A percentile compares a stretch with the other conserved stretches of the same genome.
These are phyloP conservation scores for Zele albiditarsus DNA, from an alignment of 2,888 invertebrate species.

Conservation along the genomic window DNA sequence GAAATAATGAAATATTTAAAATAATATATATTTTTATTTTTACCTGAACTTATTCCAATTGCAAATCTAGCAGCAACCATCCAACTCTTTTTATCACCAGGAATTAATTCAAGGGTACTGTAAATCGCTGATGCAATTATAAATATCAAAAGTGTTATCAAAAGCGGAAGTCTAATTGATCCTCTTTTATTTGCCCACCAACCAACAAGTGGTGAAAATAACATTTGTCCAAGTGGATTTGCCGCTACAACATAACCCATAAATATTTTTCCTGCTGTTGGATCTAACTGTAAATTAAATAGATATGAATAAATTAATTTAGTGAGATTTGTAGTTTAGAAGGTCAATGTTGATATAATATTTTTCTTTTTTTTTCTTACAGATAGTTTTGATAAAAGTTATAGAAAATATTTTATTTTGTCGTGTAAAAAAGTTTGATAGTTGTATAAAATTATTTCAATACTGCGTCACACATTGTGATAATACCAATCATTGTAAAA, in stretches of 20 bases:
- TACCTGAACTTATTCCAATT: conserved; percentile 89
- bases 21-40: conserved; percentile 45
- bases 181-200: conserved; percentile 88
- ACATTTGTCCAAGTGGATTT: conserved; percentile 90
- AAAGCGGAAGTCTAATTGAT: conserved; percentile 82
- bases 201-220: conserved; percentile 88
- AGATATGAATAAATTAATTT: conserved; percentile 15
- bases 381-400: too few relatives aligned
- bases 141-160: conserved; percentile 82
- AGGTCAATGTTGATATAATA: conserved; percentile 1
- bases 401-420: too few relatives aligned
- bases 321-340: too few relatives aligned
- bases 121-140: conserved; percentile 83
- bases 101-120: conserved; percentile 82
- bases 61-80: conserved; percentile 86
- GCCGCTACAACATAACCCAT: conserved; percentile 90
- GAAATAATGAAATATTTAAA: conserved; percentile 15
- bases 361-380: not conserved
- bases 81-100: conserved; percentile 80
- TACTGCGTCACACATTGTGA: too few relatives aligned
- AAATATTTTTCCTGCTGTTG: conserved; percentile 85
- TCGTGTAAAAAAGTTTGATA: too few relatives aligned
- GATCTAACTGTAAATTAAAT: conserved; percentile 80
- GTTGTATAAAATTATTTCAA: too few relatives aligned
- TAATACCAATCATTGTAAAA: too few relatives aligned